Percentiles rank a stretch among this genome's conserved stretches.
phyloP scores from a whole-genome alignment of 2,797 vertebrate species.

The Sebastes paucispinis region DNA sequence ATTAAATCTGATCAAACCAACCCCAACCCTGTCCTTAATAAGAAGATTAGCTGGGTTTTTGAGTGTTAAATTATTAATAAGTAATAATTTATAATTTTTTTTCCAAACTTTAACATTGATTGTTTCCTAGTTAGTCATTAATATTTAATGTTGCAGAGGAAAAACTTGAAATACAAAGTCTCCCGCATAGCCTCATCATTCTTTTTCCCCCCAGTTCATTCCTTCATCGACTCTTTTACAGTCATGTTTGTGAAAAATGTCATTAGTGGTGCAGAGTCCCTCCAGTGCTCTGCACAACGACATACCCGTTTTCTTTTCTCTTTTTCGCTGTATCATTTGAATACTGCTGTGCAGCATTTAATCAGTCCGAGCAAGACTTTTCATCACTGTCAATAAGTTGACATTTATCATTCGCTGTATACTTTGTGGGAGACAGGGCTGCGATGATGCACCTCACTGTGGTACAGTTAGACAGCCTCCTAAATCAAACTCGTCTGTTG shows the following conservation, averaged over 20 bases:
- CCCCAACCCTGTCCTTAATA: background rate
- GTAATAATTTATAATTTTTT: background rate
- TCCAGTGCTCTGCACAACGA: background rate
- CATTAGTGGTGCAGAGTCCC: slow-evolving; percentile 8
- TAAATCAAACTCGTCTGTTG: slow-evolving; percentile 1
- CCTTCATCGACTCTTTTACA: background rate
- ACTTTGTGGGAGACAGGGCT: slow-evolving; percentile 1
- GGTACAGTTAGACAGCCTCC: slow-evolving; percentile 30
- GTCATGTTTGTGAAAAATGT: background rate
- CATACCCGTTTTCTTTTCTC: background rate
- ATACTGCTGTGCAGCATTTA: slow-evolving; percentile 23
- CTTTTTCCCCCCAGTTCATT: background rate
- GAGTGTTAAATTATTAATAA: background rate
- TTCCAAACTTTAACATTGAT: background rate
- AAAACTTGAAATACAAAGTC: background rate
- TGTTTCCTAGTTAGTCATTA: background rate
- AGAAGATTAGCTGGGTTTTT: background rate
- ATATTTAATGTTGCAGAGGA: background rate
- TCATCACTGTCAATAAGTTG: slow-evolving; percentile 35
- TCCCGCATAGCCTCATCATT: background rate
- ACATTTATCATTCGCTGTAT: slow-evolving; percentile 34
- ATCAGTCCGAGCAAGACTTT: slow-evolving; percentile 30
- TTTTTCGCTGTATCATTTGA: background rate
- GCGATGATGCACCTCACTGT: slow-evolving; percentile 20
- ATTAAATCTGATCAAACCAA: background rate